A percentile compares a stretch with the other conserved stretches of the same genome.
Conservation (phyloP, 1,140 invertebrate species). For the Bombus difficillimus region DNA sequence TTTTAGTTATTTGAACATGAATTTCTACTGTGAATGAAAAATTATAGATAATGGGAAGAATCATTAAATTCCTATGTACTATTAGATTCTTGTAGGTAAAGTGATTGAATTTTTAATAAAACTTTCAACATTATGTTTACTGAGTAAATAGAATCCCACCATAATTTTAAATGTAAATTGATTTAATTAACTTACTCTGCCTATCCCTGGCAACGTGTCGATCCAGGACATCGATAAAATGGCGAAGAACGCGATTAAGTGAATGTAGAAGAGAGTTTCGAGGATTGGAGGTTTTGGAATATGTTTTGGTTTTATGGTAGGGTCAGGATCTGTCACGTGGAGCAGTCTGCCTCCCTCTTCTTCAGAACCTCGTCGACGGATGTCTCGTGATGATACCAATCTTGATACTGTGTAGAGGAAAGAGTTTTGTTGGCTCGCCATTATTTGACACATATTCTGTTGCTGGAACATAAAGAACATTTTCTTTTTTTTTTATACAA, state of each 20-base stretch:
- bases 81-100: neutral
- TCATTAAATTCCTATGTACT: neutral
- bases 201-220: constrained; percentile 81
- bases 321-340: constrained; percentile 79
- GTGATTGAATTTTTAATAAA: neutral
- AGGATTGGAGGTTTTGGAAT: constrained; percentile 78
- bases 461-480: constrained; percentile 62
- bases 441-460: constrained; percentile 74
- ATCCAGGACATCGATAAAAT: constrained; percentile 81
- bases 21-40: too few species aligned
- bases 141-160: too few species aligned
- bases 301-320: constrained; percentile 75
- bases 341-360: constrained; percentile 77
- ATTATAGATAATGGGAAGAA: neutral
- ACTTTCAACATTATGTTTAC: neutral
- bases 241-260: constrained; percentile 78
- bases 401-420: constrained; percentile 83
- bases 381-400: constrained; percentile 79
- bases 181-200: constrained; percentile 77
- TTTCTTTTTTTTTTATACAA: neutral
- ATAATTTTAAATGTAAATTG: too few species aligned
- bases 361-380: constrained; percentile 74
- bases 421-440: constrained; percentile 77
- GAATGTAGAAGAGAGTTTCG: constrained; percentile 80
- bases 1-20: neutral